Base-by-base conservation (phyloP, 2,888 invertebrate genomes). In the Sialis lutaria region DNA sequence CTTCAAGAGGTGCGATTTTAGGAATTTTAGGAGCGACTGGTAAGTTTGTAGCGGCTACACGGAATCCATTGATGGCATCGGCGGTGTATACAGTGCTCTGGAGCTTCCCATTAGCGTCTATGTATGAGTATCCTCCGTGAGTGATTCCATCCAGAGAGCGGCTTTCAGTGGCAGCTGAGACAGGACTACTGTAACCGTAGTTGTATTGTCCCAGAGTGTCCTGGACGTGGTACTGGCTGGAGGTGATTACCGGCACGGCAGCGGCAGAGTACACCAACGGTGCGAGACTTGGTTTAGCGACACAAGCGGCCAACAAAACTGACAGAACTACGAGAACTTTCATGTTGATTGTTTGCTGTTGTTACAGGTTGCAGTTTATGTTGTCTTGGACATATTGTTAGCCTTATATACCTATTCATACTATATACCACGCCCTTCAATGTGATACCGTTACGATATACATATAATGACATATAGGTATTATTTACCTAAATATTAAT, bases 121-220 rank as follows among this genome's bases (percentile, higher is more conserved):
- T 70, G 58, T 80, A 82, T 37, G 78, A 77, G 58, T 81, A 82
- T 40, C 74, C 75, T 43, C 79, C 79, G 49, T 72, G 68, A 5
- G 75, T 76, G 10, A 74, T 69, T 9, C 79, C 79, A 56, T 77
- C 75, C 48, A 72, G 64, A 5, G 70, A 65, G 49, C 73, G 70
- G 1, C 72, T 65, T 61, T 81, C 81, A 31, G 72, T 68, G 58
- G 79, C 79, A 52, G 78, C 69, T 53, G 77, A 75, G 44, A 74
- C 71, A 48, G 77, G 77, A 52, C 75, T 76, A 9, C 73, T 63
- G 60, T 79, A 79, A 31, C 78, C 79, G 57, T 74, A 75, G 49
- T 68, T 66, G 60, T 74, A 75, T 53, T 70, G 70, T 6, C 73
- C 73, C 35, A 69, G 56, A 9, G 66, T 65, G 53, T 73, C 71